Conservation (phyloP, 2,113 vertebrate genomes). For the Donacobius atricapilla region DNA sequence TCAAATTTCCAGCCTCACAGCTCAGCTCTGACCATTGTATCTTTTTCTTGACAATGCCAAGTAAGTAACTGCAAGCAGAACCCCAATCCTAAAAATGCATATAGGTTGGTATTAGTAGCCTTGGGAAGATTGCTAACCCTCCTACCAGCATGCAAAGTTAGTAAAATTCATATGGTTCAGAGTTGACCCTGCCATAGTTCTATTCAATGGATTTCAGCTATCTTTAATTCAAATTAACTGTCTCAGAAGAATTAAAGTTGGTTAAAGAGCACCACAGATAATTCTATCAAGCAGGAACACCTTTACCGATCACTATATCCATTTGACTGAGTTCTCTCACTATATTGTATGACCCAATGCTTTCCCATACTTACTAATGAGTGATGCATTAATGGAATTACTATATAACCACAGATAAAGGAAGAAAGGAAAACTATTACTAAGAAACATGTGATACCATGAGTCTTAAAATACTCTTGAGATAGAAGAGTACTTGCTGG, state of each 20-base stretch:
- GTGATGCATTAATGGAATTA: neutral
- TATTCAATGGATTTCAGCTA: neutral
- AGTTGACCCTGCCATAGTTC: neutral
- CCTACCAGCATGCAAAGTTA: neutral
- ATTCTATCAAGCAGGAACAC: neutral
- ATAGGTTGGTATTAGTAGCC: neutral
- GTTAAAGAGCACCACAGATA: neutral
- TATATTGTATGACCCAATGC: accelerated
- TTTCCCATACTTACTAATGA: neutral
- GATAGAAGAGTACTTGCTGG: neutral
- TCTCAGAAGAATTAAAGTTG: neutral
- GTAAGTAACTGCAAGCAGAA: neutral
- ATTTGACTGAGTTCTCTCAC: neutral
- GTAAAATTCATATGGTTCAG: neutral
- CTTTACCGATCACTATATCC: neutral
- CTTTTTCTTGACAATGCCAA: neutral
- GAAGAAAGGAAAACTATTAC: neutral
- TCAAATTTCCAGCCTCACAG: neutral
- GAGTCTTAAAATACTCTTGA: neutral
- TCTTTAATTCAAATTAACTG: neutral
- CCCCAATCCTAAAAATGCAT: neutral
- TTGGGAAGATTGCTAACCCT: neutral
- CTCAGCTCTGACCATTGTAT: neutral
- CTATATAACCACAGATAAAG: conserved; percentile 3
- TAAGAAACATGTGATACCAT: neutral